Base-by-base conservation (phyloP, 1,140 invertebrate species). In the Delia radicum region DNA sequence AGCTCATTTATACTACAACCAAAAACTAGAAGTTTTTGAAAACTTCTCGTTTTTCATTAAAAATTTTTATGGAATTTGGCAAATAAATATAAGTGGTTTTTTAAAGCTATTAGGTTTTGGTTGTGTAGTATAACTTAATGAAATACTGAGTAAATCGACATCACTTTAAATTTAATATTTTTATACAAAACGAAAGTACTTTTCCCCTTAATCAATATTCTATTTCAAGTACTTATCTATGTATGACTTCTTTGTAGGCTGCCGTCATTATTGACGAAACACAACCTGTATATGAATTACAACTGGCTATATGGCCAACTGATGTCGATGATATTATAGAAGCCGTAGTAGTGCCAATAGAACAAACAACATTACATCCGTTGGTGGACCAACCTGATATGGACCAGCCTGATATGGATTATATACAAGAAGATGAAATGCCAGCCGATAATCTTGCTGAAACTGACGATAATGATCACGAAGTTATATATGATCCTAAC, bases 201-300 rank as follows among this genome's bases (percentile, higher is more conserved):
- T 55, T 55, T 4, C 1, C 48, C 0, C 48, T 7, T 7, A 55
- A 55, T 8, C 48, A 55, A 3, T 55, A 55, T n/a, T 55, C 15
- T 55, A 21, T n/a, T n/a, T n/a, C n/a, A n/a, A n/a, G n/a, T n/a
- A n/a, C n/a, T n/a, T n/a, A n/a, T n/a, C n/a, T n/a, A n/a, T n/a
- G n/a, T n/a, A n/a, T n/a, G n/a, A n/a, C n/a, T n/a, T n/a, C 18
- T 55, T 55, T 21, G 48, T 7, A 55, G 48, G 48, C 48, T 21
- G 7, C 48, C 48, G 24, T 24, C 10, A 10, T 0, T 55, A 21
- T 46, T 42, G n/a, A 73, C 71, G 15, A 73, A 12, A 65, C 27
- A 18, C 80, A 83, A 79, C 82, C 82, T 69, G 71, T 83, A 78
- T 84, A 84, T 81, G 82, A 84, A 80, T 81, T 81, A 78, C 82